phyloP scores from a whole-genome alignment of 2,888 invertebrate genomes.

The Latrodectus elegans region DNA sequence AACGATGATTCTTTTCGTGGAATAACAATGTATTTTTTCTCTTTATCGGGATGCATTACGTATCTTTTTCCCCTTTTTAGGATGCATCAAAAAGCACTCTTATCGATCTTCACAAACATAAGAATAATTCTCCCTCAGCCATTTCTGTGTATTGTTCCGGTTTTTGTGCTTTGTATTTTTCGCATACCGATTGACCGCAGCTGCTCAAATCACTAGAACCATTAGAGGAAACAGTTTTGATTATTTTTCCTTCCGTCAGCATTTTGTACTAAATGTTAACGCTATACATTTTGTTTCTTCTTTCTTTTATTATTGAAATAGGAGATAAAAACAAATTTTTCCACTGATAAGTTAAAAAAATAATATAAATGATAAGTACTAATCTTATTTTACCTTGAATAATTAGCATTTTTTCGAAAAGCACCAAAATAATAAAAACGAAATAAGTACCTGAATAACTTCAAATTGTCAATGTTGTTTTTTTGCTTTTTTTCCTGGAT shows the following conservation, averaged over 20 bases:
- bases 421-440: too few species aligned
- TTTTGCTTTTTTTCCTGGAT: too few species aligned
- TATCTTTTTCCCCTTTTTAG: slow-evolving; percentile 18
- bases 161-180: slow-evolving; percentile 11
- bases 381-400: too few species aligned
- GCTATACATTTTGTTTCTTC: background rate
- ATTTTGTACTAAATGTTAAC: background rate
- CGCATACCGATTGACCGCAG: slow-evolving; percentile 60
- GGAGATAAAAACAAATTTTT: background rate
- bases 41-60: slow-evolving; percentile 47
- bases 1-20: background rate
- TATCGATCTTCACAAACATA: slow-evolving; percentile 51
- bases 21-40: slow-evolving; percentile 33
- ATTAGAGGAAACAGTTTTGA: slow-evolving; percentile 38
- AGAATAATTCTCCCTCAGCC: slow-evolving; percentile 44
- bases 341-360: too few species aligned
- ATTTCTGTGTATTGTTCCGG: slow-evolving; percentile 16
- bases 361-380: too few species aligned
- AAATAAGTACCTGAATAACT: too few species aligned
- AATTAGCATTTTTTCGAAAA: too few species aligned
- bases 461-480: too few species aligned
- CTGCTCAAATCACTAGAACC: slow-evolving; percentile 61
- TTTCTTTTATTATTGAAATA: background rate
- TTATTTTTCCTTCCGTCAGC: background rate
- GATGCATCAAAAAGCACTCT: slow-evolving; percentile 50